Evolutionary conservation across 2,888 invertebrate genomes (phyloP).

Genomic region (Chrysodeixis includens): DNA sequence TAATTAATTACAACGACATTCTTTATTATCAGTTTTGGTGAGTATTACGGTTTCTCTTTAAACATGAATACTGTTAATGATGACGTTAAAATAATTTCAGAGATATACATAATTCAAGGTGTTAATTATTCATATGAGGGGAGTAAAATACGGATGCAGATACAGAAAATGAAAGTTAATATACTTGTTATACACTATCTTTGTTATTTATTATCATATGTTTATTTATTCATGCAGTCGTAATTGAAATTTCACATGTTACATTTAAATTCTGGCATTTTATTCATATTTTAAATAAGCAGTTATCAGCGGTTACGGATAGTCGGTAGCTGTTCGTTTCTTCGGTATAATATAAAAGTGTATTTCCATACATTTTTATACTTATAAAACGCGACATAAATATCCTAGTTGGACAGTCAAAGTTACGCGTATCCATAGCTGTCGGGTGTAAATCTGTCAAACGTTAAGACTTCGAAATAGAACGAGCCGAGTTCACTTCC

Average conservation of each 20-base stretch:
- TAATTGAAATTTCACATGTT: too few species aligned
- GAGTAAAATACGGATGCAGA: not conserved
- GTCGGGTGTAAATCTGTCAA: slow-evolving; percentile 24
- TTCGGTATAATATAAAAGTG: not conserved
- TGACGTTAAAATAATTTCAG: not conserved
- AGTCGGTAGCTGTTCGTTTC: not conserved
- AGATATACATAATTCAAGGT: not conserved
- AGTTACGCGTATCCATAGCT: slow-evolving; percentile 20
- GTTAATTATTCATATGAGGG: not conserved
- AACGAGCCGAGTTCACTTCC: not conserved
- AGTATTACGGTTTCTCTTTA: not conserved
- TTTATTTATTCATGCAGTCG: too few species aligned
- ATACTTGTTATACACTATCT: too few species aligned
- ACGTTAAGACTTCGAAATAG: slow-evolving; percentile 9
- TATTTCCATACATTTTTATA: not conserved
- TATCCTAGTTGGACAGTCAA: not conserved
- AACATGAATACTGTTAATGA: not conserved
- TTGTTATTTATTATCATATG: too few species aligned
- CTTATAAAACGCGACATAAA: slow-evolving; percentile 3
- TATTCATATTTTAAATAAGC: too few species aligned
- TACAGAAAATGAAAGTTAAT: not conserved
- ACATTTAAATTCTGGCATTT: too few species aligned
- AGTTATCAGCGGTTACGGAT: not conserved
- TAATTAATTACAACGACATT: not conserved
- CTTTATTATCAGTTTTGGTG: not conserved